Base-by-base conservation (phyloP, 2,113 vertebrate genomes). In the Colossoma macropomum region DNA sequence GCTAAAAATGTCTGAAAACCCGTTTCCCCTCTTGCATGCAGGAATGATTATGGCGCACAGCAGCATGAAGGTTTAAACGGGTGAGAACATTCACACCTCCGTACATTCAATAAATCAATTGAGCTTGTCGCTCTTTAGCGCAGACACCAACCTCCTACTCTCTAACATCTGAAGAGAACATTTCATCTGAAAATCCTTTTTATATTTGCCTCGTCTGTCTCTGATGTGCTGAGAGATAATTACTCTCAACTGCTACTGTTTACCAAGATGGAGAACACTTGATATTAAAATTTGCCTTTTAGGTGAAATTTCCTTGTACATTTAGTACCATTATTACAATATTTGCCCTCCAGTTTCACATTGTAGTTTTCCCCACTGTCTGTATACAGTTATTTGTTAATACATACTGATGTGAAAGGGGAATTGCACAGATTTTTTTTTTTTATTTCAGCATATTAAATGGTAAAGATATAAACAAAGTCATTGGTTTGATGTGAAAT, bases 11-110 rank as follows among this genome's bases (percentile, higher is more conserved):
- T 68, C 11, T 32, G 65, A 23, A 68, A 78, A 30, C 23, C 63
- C 21, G 9, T 11, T 79, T 68, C 77, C 34, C 11, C 15, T 52
- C 50, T 52, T 19, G 17, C 50, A 52, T 19, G 50, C 50, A 19
- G 16, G 50, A 48, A 30, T 28, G 90, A 93, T 88, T 90, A 89
- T 88, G 89, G 91, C 87, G 85, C 86, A 88, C 41, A 90, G 89
- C 88, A 9, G 41, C 92, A 92, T 50, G 92, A 93, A 83, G 90
- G 87, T 93, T 93, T 92, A 89, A 90, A 91, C 91, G 91, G 89
- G 50, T 16, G 50, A 52, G 50, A 88, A 87, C 68, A 87, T 90
- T 84, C 88, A 90, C 88, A 89, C 89, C 85, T 79, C 89, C 41
- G 30, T 77, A 82, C 75, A 88, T 59, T 77, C 85, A 87, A 90